Conservation (phyloP, 2,113 vertebrate genomes). For the Dascyllus trimaculatus region DNA sequence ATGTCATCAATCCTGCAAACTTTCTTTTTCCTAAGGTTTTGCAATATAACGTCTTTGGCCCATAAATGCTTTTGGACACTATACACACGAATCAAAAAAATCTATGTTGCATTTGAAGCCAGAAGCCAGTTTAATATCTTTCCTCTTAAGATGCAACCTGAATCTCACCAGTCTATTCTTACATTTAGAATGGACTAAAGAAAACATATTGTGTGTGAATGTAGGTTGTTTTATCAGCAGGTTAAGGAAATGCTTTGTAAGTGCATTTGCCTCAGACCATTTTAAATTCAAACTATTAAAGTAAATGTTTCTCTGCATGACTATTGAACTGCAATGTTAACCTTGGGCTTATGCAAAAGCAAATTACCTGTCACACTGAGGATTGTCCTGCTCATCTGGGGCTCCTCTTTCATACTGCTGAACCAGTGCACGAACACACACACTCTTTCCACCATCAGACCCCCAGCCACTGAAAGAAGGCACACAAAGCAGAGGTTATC, state of each 20-base stretch:
- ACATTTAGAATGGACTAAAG: not conserved
- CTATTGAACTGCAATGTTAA: not conserved
- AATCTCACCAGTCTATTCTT: not conserved
- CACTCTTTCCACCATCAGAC: conserved; percentile 84
- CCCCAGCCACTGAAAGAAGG: conserved; percentile 74
- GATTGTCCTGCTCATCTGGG: conserved; percentile 76
- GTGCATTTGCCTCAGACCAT: not conserved
- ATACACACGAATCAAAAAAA: too few species aligned
- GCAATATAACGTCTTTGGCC: too few species aligned
- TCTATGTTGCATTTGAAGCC: too few species aligned
- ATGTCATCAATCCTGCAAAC: too few species aligned
- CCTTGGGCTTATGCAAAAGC: not conserved
- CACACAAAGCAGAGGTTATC: not conserved
- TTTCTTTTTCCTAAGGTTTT: too few species aligned
- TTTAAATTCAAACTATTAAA: not conserved
- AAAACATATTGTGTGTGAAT: not conserved
- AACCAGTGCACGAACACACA: conserved; percentile 94
- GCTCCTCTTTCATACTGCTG: conserved; percentile 91
- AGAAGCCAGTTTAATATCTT: too few species aligned
- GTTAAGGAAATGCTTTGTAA: not conserved
- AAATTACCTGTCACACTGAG: conserved; percentile 85
- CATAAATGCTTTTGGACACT: too few species aligned
- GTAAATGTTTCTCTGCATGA: not conserved
- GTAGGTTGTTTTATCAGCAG: not conserved
- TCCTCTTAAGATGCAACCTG: not conserved